Percentiles rank a stretch among this genome's conserved stretches.
Evolutionary conservation across 2,888 invertebrate species (phyloP).

Genomic region (Fragum sueziense): DNA sequence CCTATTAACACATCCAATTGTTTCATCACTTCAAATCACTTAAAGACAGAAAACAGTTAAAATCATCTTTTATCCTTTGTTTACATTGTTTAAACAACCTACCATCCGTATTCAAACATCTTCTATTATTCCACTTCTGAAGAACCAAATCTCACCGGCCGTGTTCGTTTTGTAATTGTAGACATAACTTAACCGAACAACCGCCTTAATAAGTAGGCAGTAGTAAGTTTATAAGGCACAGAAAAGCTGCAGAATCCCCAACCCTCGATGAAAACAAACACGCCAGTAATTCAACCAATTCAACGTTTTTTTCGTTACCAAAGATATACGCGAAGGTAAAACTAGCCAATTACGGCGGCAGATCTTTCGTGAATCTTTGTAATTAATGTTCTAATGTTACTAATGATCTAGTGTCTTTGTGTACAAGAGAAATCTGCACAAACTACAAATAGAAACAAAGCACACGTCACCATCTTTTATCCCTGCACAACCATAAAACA

Average conservation of each 20-base stretch:
- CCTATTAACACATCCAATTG: too few species aligned
- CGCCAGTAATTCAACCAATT: not conserved
- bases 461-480: too few species aligned
- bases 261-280: not conserved
- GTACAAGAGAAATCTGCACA: not conserved
- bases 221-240: conserved; percentile 8
- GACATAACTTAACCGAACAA: not conserved
- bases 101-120: conserved; percentile 25
- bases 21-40: not conserved
- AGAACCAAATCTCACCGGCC: not conserved
- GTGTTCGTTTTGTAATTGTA: conserved; percentile 8
- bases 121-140: not conserved
- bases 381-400: not conserved
- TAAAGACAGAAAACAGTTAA: not conserved
- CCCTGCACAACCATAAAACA: too few species aligned
- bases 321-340: not conserved
- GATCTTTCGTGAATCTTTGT: not conserved
- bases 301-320: not conserved
- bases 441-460: not conserved
- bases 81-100: not conserved
- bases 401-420: not conserved
- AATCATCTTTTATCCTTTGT: not conserved
- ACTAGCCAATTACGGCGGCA: not conserved
- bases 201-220: conserved; percentile 2
- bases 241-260: not conserved